A percentile compares a stretch with the other conserved stretches of the same genome.
phyloP scores from a whole-genome alignment of 2,888 invertebrate species.

The Pterostichus niger region DNA sequence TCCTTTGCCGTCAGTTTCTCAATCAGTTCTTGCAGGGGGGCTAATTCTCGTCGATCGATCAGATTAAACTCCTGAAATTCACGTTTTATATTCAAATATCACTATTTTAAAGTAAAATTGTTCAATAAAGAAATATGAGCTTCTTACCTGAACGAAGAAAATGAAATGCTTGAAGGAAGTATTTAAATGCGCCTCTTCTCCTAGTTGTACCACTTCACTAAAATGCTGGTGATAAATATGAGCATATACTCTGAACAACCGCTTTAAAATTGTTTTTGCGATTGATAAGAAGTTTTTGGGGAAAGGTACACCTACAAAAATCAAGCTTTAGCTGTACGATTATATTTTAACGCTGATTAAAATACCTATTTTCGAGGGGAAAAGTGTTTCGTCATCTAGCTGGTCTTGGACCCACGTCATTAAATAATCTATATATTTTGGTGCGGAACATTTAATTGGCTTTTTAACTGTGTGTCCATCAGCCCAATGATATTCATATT shows the following conservation, averaged over 20 bases:
- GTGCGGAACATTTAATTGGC: conserved; percentile 99
- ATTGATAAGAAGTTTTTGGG: conserved; percentile 98
- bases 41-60: conserved; percentile 97
- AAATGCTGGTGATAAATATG: conserved; percentile 99
- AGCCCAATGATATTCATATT: conserved; percentile 99
- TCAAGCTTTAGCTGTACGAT: conserved; percentile 34
- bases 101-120: no score
- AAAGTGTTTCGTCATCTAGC: conserved; percentile 97
- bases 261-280: conserved; percentile 98
- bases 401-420: conserved; percentile 99
- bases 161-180: conserved; percentile 99
- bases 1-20: conserved; percentile 96
- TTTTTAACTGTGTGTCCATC: conserved; percentile 99
- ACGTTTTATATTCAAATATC: conserved; percentile 71
- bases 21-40: conserved; percentile 97
- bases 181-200: conserved; percentile 99
- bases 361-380: conserved; percentile 97
- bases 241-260: conserved; percentile 98
- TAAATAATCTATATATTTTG: conserved; percentile 99
- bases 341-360: conserved; percentile 1
- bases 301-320: conserved; percentile 92
- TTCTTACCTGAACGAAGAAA: conserved; percentile 92
- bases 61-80: conserved; percentile 94
- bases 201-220: conserved; percentile 97
- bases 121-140: not conserved